Conservation (phyloP, 2,888 invertebrate species). For the Lycocerus yunnanus region DNA sequence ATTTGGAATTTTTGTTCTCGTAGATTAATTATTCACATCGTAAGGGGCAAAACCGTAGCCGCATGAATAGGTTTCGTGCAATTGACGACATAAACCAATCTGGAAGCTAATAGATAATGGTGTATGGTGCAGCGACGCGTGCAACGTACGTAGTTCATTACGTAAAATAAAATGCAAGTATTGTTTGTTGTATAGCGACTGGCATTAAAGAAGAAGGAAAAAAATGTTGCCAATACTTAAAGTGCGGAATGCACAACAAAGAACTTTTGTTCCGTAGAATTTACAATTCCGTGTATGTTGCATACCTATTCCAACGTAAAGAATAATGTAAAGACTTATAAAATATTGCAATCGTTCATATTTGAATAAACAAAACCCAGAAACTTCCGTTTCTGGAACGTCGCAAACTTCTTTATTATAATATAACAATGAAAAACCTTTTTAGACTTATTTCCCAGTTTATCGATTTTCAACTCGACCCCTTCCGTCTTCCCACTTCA, state of each 20-base stretch:
- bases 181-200: neutral
- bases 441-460: neutral
- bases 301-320: neutral
- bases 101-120: neutral
- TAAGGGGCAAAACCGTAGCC: neutral
- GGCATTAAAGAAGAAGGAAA: neutral
- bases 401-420: neutral
- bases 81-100: neutral
- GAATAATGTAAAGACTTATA: neutral
- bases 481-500: neutral
- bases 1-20: no score
- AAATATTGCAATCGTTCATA: neutral
- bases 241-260: constrained; percentile 18
- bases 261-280: constrained; percentile 14
- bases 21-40: neutral
- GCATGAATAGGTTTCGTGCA: neutral
- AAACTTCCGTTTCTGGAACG: neutral
- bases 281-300: neutral
- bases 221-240: constrained; percentile 2
- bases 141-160: neutral
- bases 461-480: neutral
- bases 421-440: neutral
- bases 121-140: neutral
- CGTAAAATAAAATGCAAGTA: neutral
- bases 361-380: neutral